Conservation (phyloP, 35 echinoderm and acorn worm species). For the Apostichopus japonicus region DNA sequence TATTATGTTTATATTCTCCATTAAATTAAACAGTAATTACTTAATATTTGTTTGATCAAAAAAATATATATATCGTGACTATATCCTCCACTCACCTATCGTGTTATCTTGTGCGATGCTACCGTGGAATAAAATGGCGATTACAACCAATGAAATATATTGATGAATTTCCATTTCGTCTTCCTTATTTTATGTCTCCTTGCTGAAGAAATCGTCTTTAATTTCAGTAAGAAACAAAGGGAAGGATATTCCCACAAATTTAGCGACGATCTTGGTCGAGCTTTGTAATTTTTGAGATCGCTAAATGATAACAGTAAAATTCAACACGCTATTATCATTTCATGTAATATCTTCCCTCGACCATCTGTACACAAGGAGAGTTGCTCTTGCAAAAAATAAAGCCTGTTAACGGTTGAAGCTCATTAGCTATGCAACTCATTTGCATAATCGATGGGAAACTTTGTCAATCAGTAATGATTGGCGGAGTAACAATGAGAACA, state of each 20-base stretch:
- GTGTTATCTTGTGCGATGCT: conserved; percentile 36
- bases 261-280: not conserved
- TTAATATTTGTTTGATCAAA: no score
- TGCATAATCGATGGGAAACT: conserved; percentile 35
- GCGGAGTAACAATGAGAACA: not conserved
- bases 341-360: not conserved
- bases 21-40: no score
- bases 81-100: conserved; percentile 14
- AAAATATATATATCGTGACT: not conserved
- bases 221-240: not conserved
- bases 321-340: not conserved
- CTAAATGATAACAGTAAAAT: not conserved
- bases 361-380: not conserved
- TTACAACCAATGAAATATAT: not conserved
- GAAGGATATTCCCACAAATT: conserved; percentile 4
- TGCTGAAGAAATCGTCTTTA: not conserved
- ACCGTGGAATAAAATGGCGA: conserved; percentile 38
- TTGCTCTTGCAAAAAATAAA: not conserved
- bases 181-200: not conserved
- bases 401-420: conserved; percentile 26
- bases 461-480: conserved; percentile 56
- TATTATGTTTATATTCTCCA: no score
- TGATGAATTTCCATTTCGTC: not conserved
- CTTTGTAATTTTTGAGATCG: not conserved
- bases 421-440: conserved; percentile 47